phyloP scores from a whole-genome alignment of 2,888 invertebrate genomes.

The Aphrophora alni region DNA sequence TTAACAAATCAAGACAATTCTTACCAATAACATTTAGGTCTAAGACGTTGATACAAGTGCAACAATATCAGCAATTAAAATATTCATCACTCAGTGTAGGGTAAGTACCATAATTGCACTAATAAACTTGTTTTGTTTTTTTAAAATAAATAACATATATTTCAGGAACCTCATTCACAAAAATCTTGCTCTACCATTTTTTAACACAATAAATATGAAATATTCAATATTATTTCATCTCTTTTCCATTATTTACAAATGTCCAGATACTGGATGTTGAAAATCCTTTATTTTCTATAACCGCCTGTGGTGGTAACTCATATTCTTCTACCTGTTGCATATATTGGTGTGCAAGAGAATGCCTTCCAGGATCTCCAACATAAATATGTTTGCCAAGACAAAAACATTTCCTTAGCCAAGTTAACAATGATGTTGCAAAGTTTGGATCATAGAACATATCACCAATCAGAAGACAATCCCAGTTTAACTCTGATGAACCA shows the following conservation, averaged over 20 bases:
- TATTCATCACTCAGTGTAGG: no score
- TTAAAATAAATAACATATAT: no score
- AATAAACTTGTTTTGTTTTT: no score
- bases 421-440: slow-evolving; percentile 61
- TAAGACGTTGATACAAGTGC: no score
- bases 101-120: no score
- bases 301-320: slow-evolving; percentile 58
- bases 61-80: no score
- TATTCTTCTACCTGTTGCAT: slow-evolving; percentile 56
- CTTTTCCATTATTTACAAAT: neutral
- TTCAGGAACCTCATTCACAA: no score
- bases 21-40: no score
- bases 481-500: slow-evolving; percentile 55
- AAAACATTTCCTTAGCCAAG: slow-evolving; percentile 61
- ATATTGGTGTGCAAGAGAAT: slow-evolving; percentile 53
- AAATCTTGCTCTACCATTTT: no score
- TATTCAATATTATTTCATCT: no score
- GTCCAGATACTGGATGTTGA: neutral
- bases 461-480: slow-evolving; percentile 69
- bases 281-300: slow-evolving; percentile 64
- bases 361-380: slow-evolving; percentile 68
- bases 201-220: no score
- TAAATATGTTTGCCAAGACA: slow-evolving; percentile 59
- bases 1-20: no score
- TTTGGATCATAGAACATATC: slow-evolving; percentile 74